These are phyloP conservation scores for Saguinus midas DNA, from an alignment of 2,113 vertebrate genomes.

Conservation along the genomic window DNA sequence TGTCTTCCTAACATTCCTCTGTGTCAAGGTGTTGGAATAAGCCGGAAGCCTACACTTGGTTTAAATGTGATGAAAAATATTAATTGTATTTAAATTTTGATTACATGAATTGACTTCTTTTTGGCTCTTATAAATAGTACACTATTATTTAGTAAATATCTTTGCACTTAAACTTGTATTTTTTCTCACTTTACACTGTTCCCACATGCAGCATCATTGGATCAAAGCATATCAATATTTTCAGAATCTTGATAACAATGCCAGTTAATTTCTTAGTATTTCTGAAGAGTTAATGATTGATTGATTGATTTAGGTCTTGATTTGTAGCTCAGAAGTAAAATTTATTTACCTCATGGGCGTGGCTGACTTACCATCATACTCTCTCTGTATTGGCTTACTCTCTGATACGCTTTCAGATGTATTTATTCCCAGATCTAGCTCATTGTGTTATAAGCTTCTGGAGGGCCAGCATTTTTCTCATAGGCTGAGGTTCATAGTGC, in stretches of 20 bases:
- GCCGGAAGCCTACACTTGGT: not conserved
- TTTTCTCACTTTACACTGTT: not conserved
- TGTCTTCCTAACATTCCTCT: not conserved
- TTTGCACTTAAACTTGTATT: not conserved
- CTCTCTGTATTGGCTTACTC: not conserved
- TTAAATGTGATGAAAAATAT: constrained; percentile 12
- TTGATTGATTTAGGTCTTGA: not conserved
- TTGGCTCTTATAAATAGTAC: not conserved
- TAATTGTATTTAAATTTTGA: not conserved
- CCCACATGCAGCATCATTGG: not conserved
- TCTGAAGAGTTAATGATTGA: not conserved
- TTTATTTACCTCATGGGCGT: not conserved
- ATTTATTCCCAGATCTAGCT: not conserved
- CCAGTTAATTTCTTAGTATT: constrained; percentile 7
- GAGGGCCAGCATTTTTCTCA: constrained; percentile 7
- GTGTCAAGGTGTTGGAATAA: not conserved
- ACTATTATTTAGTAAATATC: not conserved
- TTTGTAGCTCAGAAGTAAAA: not conserved
- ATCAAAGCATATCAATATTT: not conserved
- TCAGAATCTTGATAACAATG: not conserved
- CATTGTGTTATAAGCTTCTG: not conserved
- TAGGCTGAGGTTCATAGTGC: not conserved
- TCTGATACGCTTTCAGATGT: not conserved
- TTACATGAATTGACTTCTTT: not conserved
- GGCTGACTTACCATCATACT: not conserved